phyloP scores from a whole-genome alignment of 1,140 invertebrate genomes.

The Danaus melanippus region DNA sequence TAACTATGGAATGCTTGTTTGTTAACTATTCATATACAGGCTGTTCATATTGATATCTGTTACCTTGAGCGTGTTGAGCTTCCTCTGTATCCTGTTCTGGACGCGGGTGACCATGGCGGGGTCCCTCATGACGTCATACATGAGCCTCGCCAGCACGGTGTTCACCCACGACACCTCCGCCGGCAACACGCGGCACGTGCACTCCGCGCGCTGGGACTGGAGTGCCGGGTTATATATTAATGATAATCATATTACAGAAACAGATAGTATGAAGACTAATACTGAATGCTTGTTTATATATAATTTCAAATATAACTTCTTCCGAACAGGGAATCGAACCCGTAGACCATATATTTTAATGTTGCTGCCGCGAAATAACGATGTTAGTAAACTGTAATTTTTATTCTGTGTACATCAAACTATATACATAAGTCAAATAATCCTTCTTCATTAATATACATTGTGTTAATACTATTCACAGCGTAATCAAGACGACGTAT shows the following conservation, averaged over 20 bases:
- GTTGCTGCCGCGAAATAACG: too few species aligned
- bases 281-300: too few species aligned
- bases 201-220: conserved; percentile 35
- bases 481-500: too few species aligned
- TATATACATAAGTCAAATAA: not conserved
- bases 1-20: too few species aligned
- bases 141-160: conserved; percentile 53
- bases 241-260: too few species aligned
- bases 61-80: conserved; percentile 66
- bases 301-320: too few species aligned
- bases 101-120: conserved; percentile 44
- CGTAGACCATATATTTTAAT: too few species aligned
- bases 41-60: not conserved
- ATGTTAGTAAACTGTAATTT: not conserved
- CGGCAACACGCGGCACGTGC: conserved; percentile 45
- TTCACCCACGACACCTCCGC: conserved; percentile 66
- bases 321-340: not conserved
- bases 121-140: conserved; percentile 66
- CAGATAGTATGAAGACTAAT: too few species aligned
- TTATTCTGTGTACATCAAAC: not conserved
- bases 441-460: too few species aligned
- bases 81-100: conserved; percentile 64
- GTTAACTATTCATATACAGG: too few species aligned
- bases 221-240: not conserved
- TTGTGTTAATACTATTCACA: too few species aligned